Evolutionary conservation across 2,888 invertebrate genomes (phyloP).

Genomic region (Danaus chrysippus): DNA sequence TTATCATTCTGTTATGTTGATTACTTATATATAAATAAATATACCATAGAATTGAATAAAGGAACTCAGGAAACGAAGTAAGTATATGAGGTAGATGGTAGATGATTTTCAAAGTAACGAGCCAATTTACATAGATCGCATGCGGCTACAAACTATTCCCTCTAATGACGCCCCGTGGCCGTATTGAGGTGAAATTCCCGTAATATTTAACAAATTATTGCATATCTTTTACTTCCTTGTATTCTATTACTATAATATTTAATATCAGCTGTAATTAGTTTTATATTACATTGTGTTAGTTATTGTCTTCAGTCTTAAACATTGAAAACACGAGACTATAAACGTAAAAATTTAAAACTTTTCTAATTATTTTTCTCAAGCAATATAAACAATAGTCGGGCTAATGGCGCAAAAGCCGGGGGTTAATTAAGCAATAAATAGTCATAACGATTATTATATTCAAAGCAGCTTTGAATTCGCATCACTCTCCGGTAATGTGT

Average conservation of each 20-base stretch:
- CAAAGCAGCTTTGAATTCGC: conserved; percentile 75
- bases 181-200: too few species aligned
- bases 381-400: conserved; percentile 66
- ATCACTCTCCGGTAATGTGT: conserved; percentile 76
- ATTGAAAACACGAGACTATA: background rate
- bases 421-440: conserved; percentile 78
- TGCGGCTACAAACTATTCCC: conserved; percentile 40
- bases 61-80: background rate
- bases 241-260: too few species aligned
- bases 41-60: too few species aligned
- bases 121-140: conserved; percentile 31
- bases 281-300: too few species aligned
- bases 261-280: too few species aligned
- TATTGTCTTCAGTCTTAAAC: too few species aligned
- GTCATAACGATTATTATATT: conserved; percentile 73
- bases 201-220: too few species aligned
- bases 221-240: too few species aligned
- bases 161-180: conserved; percentile 43
- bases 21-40: too few species aligned
- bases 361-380: conserved; percentile 54
- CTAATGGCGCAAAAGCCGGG: conserved; percentile 40
- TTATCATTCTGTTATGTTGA: too few species aligned
- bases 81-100: background rate
- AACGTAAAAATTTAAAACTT: conserved; percentile 40
- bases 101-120: conserved; percentile 23